Evolutionary conservation across 2,797 vertebrate genomes (phyloP).

Genomic region (Cyclura pinguis): DNA sequence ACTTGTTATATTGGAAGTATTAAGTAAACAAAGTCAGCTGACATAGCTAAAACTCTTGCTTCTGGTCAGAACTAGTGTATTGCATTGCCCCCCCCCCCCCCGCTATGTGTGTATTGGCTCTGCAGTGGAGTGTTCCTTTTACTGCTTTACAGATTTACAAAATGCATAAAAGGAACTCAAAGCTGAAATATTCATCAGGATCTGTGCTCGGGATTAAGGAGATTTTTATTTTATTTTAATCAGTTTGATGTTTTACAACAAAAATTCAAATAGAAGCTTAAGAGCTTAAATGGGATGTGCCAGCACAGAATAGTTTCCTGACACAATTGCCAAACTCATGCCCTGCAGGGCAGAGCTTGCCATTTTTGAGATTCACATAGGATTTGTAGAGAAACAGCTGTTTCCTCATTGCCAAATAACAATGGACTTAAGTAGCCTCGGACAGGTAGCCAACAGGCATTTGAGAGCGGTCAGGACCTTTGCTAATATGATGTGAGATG

Average conservation of each 20-base stretch:
- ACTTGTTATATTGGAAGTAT: not conserved
- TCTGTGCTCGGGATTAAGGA: slow-evolving; percentile 44
- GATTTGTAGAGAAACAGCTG: not conserved
- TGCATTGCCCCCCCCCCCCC: not conserved
- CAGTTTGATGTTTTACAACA: slow-evolving; percentile 65
- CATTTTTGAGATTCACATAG: not conserved
- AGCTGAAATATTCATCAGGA: slow-evolving; percentile 39
- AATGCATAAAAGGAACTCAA: not conserved
- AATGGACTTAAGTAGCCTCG: not conserved
- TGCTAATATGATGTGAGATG: not conserved
- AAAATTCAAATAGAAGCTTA: slow-evolving; percentile 65
- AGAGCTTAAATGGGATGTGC: slow-evolving; percentile 60
- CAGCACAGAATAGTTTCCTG: slow-evolving; percentile 27
- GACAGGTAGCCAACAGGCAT: slow-evolving; percentile 2
- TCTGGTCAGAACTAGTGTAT: not conserved
- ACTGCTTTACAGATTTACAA: not conserved
- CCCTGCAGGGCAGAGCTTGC: not conserved
- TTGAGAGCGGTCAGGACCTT: not conserved
- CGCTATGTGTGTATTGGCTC: not conserved
- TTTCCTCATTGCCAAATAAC: rapidly evolving
- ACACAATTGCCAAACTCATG: not conserved
- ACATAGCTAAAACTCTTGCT: not conserved
- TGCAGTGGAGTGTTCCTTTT: not conserved
- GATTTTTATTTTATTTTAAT: slow-evolving; percentile 35
- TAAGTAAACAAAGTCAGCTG: not conserved